Conservation (phyloP, 2,888 invertebrate genomes). For the Mycalesis mineus region DNA sequence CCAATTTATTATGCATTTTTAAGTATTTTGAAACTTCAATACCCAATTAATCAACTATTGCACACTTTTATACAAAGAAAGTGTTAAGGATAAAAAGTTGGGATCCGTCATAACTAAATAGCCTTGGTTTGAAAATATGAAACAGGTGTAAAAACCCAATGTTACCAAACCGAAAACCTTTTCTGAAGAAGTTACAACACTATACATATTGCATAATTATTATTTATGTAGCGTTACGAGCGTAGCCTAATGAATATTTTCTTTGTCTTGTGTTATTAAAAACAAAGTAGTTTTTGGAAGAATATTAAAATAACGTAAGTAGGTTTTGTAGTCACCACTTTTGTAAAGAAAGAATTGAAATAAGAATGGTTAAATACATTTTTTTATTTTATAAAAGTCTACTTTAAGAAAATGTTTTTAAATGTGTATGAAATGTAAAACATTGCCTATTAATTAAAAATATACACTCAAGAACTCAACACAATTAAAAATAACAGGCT, state of each 20-base stretch:
- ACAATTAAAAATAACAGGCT: too few species aligned
- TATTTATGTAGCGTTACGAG: neutral
- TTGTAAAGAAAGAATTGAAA: too few species aligned
- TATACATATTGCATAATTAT: neutral
- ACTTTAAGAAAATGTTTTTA: too few species aligned
- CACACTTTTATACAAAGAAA: neutral
- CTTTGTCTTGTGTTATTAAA: neutral
- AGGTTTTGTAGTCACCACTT: too few species aligned
- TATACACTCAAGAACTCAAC: too few species aligned
- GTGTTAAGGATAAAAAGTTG: neutral
- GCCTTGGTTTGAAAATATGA: slow-evolving; percentile 30
- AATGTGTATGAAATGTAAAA: too few species aligned
- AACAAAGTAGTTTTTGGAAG: neutral
- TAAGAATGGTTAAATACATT: too few species aligned
- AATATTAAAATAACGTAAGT: neutral
- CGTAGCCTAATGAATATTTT: neutral
- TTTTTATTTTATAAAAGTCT: too few species aligned
- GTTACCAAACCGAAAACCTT: slow-evolving; percentile 21
- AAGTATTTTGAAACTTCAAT: too few species aligned
- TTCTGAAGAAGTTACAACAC: slow-evolving; percentile 29
- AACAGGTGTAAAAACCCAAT: slow-evolving; percentile 32
- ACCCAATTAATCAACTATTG: too few species aligned
- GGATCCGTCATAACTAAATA: neutral
- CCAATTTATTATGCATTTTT: too few species aligned
- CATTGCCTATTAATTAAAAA: too few species aligned